Evolutionary conservation across 2,797 vertebrate species (phyloP).

Genomic region (Fundulus diaphanus): DNA sequence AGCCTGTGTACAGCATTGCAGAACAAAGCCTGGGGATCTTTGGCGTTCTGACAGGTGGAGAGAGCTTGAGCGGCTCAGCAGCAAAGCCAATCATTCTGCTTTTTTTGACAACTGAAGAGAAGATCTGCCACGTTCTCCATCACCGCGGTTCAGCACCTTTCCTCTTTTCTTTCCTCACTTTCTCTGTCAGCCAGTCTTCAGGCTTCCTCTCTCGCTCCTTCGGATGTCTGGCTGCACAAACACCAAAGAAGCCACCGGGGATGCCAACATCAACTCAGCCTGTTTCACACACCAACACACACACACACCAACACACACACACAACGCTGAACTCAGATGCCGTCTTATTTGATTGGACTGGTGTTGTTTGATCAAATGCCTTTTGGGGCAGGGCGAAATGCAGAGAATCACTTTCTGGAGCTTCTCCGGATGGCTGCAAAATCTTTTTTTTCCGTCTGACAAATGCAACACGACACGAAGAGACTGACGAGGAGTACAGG

Average conservation of each 20-base stretch:
- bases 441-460: conserved; percentile 8
- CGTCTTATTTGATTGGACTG: conserved; percentile 44
- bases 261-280: conserved; percentile 30
- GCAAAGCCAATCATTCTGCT: conserved; percentile 21
- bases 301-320: neutral
- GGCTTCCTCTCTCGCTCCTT: conserved; percentile 2
- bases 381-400: conserved; percentile 15
- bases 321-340: conserved; percentile 25
- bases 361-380: conserved; percentile 45
- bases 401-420: conserved; percentile 25
- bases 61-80: conserved; percentile 18
- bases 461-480: conserved; percentile 24
- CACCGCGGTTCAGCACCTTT: conserved; percentile 23
- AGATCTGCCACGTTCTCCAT: conserved; percentile 37
- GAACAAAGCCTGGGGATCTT: conserved; percentile 54
- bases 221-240: conserved; percentile 24
- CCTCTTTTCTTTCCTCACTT: conserved; percentile 15
- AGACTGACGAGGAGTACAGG: no score
- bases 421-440: conserved; percentile 22
- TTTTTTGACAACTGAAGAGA: conserved; percentile 33
- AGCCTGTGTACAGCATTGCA: conserved; percentile 40
- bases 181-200: neutral
- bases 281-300: conserved; percentile 9
- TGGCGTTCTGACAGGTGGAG: conserved; percentile 23
- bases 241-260: conserved; percentile 24